Conservation (phyloP, 35 echinoderm and acorn worm genomes). For the Stichopus chloronotus region DNA sequence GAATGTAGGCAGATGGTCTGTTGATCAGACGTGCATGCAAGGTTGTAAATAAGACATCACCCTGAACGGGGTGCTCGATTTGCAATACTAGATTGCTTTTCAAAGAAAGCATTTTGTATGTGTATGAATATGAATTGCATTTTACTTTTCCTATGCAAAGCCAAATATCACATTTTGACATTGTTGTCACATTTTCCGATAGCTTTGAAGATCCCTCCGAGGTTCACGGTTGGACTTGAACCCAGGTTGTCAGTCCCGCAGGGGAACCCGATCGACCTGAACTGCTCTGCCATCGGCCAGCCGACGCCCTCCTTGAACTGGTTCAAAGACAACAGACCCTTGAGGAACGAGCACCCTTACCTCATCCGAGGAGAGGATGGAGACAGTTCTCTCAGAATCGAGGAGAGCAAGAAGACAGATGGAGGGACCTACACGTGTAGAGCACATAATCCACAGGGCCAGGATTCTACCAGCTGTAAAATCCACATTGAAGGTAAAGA, state of each 20-base stretch:
- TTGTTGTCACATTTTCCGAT: neutral
- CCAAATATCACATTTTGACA: too few species aligned
- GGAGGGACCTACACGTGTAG: slow-evolving; percentile 71
- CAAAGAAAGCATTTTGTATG: too few species aligned
- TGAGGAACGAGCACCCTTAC: slow-evolving; percentile 64
- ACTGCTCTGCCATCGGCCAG: slow-evolving; percentile 77
- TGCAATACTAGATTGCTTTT: too few species aligned
- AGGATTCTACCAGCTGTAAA: slow-evolving; percentile 71
- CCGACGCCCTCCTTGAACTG: slow-evolving; percentile 81
- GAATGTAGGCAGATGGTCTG: neutral
- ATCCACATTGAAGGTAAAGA: slow-evolving; percentile 77
- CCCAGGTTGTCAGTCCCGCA: slow-evolving; percentile 39
- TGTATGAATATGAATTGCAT: too few species aligned
- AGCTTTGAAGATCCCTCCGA: slow-evolving; percentile 56
- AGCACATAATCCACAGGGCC: slow-evolving; percentile 75
- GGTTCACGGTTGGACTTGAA: slow-evolving; percentile 46
- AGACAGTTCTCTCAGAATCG: slow-evolving; percentile 69
- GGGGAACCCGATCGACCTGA: slow-evolving; percentile 49
- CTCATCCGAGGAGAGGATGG: slow-evolving; percentile 67
- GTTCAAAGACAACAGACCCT: slow-evolving; percentile 83
- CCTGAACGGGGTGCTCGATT: too few species aligned
- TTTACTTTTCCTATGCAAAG: too few species aligned
- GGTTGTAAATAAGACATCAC: too few species aligned
- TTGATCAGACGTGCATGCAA: too few species aligned
- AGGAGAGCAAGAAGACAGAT: slow-evolving; percentile 69